A percentile compares a stretch with the other conserved stretches of the same genome.
phyloP scores from a whole-genome alignment of 2,888 invertebrate species.

The Conistra vaccinii region DNA sequence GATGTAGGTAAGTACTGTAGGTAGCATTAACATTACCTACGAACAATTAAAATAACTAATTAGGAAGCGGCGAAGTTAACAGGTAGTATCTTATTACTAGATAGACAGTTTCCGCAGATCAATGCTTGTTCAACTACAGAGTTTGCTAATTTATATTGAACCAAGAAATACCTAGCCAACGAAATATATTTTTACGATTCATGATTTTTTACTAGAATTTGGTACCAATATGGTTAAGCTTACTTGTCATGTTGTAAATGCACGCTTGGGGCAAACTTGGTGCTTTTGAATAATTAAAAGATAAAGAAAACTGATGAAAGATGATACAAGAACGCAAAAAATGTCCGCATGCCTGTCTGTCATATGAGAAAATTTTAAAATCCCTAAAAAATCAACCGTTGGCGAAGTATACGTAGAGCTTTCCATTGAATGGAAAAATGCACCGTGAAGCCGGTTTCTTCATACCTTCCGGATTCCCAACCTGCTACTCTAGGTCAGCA shows the following conservation, averaged over 20 bases:
- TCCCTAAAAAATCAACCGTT: constrained; percentile 75
- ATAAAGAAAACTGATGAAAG: neutral
- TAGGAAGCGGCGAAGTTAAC: constrained; percentile 38
- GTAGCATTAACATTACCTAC: neutral
- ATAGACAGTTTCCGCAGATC: constrained; percentile 49
- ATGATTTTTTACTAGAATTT: neutral
- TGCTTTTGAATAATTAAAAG: neutral
- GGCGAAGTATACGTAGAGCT: constrained; percentile 83
- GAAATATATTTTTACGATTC: neutral
- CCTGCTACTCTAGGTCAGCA: constrained; percentile 89
- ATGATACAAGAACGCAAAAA: neutral
- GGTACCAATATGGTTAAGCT: neutral
- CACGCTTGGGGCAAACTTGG: neutral
- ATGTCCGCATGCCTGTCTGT: neutral
- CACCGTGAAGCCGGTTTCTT: constrained; percentile 87
- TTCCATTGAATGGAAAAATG: constrained; percentile 90
- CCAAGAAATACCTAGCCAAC: neutral
- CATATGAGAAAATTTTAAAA: constrained; percentile 69
- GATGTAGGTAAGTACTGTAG: neutral
- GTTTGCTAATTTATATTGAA: constrained; percentile 10
- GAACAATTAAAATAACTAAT: constrained; percentile 35
- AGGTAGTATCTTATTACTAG: constrained; percentile 45
- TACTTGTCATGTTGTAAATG: neutral
- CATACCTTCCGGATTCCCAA: constrained; percentile 90
- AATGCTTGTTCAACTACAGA: constrained; percentile 8